Evolutionary conservation across 2,113 vertebrate species (phyloP), one percentile per base, ranked within the genome.

Genomic region (Sprattus sprattus): DNA sequence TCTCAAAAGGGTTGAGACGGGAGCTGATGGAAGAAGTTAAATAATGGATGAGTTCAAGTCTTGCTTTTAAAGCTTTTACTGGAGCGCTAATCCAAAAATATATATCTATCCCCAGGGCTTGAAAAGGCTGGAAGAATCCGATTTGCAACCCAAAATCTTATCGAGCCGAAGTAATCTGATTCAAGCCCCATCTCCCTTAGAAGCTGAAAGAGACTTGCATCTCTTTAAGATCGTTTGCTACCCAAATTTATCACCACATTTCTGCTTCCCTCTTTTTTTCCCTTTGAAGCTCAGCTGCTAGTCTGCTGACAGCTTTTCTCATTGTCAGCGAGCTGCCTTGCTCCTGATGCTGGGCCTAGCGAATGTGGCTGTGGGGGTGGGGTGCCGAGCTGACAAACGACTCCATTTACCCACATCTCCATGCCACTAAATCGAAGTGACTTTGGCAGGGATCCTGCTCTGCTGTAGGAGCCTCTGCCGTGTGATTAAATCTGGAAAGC

Each of bases 391-490:
- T 84, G 89, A 86, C 87, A 87, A 89, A 92, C 86, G 81, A 85
- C 83, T 90, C 87, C 92, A 89, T 93, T 92, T 92, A 85, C 86
- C 57, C 89, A 88, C 89, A 92, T 89, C 88, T 83, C 86, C 32
- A 83, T 67, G 28, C 46, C 88, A 87, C 86, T 92, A 90, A 93
- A 93, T 93, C 91, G 90, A 89, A 88, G 39, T 20, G 54, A 82
- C 87, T 86, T 86, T 89, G 90, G 87, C 87, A 67, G 81, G 39
- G 83, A 75, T 86, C 90, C 82, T 83, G 89, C 88, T 88, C 82
- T 92, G 89, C 86, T 88, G 89, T 83, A 89, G 88, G 90, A 91
- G 86, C 87, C 85, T 82, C 83, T 45, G 83, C 84, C 78, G 49
- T 87, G 87, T 87, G 87, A 89, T 86, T 89, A 82, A 90, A 89